Evolutionary conservation across 1,140 invertebrate species (phyloP).

Genomic region (Halotydeus destructor): DNA sequence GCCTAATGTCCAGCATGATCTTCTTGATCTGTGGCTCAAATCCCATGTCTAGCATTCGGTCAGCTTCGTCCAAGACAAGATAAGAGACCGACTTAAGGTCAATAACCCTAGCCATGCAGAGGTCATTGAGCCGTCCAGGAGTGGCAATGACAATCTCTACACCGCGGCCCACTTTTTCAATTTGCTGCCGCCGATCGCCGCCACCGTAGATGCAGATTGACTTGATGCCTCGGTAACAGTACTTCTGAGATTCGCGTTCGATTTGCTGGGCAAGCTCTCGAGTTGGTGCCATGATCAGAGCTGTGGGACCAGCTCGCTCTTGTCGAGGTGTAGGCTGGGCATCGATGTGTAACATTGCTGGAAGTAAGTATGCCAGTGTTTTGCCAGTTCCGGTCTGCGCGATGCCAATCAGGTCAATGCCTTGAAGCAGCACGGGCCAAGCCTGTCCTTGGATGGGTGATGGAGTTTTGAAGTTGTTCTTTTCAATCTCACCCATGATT

Average conservation of each 20-base stretch:
- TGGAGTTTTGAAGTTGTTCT: conserved; percentile 17
- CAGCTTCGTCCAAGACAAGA: conserved; percentile 63
- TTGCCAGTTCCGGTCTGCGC: conserved; percentile 48
- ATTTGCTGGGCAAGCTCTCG: conserved; percentile 70
- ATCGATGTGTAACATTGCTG: conserved; percentile 71
- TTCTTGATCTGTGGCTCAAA: conserved; percentile 71
- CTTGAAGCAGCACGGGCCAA: conserved; percentile 30
- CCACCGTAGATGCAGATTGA: conserved; percentile 74
- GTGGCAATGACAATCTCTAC: conserved; percentile 75
- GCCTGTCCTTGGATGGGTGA: conserved; percentile 24
- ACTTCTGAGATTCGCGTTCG: conserved; percentile 65
- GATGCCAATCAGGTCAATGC: conserved; percentile 30
- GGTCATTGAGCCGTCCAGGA: conserved; percentile 64
- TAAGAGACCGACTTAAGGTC: conserved; percentile 55
- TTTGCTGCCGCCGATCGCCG: conserved; percentile 48
- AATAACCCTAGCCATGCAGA: conserved; percentile 36
- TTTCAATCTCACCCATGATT: conserved; percentile 6
- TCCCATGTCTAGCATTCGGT: conserved; percentile 65
- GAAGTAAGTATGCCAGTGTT: conserved; percentile 71
- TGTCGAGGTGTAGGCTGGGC: conserved; percentile 37
- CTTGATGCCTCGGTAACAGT: conserved; percentile 55
- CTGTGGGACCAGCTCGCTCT: conserved; percentile 52
- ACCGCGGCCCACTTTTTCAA: conserved; percentile 37
- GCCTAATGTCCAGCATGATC: conserved; percentile 43
- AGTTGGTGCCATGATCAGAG: conserved; percentile 68